Percentiles rank a stretch among this genome's conserved stretches.
These are phyloP conservation scores for Cephonodes hylas DNA, from an alignment of 2,888 invertebrate species.

Conservation along the genomic window DNA sequence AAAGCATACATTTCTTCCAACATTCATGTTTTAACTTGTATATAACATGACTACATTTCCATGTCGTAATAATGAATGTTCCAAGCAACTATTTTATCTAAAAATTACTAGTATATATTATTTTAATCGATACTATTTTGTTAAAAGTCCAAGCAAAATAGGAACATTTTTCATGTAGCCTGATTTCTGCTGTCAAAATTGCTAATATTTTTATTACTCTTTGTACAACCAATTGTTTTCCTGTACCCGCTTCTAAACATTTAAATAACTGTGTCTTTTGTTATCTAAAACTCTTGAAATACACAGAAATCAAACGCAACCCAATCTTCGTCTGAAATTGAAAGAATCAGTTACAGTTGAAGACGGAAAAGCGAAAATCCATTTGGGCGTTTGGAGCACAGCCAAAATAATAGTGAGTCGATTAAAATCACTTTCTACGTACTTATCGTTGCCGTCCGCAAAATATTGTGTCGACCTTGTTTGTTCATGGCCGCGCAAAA, in stretches of 20 bases:
- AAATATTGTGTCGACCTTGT: conserved; percentile 70
- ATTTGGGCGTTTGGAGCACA: conserved; percentile 53
- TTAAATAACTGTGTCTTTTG: neutral
- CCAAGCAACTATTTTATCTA: too few relatives aligned
- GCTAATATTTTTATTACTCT: too few relatives aligned
- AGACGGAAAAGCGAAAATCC: conserved; percentile 20
- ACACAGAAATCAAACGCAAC: neutral
- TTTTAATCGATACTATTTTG: too few relatives aligned
- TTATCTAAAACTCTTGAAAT: neutral
- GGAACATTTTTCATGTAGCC: too few relatives aligned
- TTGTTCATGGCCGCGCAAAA: conserved; percentile 75
- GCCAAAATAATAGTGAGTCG: conserved; percentile 58
- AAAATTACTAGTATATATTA: too few relatives aligned
- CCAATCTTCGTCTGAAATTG: neutral
- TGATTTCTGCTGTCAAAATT: too few relatives aligned
- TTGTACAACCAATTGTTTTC: too few relatives aligned
- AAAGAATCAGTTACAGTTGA: neutral
- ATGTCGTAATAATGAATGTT: too few relatives aligned
- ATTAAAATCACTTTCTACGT: conserved; percentile 75
- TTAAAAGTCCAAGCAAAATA: too few relatives aligned
- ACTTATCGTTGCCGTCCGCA: conserved; percentile 63
- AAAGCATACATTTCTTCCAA: too few relatives aligned
- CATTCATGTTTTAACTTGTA: too few relatives aligned
- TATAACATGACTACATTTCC: too few relatives aligned
- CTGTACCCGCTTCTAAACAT: neutral